Conservation (phyloP, 2,113 vertebrate genomes). For the Monarcha castaneiventris region DNA sequence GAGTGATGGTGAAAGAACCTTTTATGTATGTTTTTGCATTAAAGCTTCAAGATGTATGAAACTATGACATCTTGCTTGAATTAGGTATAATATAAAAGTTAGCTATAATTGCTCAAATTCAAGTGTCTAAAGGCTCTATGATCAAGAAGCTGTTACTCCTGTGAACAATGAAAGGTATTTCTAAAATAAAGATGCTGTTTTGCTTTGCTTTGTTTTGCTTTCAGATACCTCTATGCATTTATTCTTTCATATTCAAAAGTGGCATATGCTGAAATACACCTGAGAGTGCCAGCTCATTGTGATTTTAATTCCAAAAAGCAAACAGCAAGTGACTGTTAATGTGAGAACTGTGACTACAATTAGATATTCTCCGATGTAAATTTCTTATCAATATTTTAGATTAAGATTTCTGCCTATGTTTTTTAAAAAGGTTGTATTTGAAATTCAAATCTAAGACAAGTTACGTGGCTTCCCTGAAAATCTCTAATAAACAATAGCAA, state of each 20-base stretch:
- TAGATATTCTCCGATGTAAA: conserved; percentile 63
- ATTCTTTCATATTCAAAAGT: conserved; percentile 28
- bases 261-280: conserved; percentile 6
- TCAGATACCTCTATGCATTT: neutral
- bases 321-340: conserved; percentile 17
- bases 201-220: conserved; percentile 26
- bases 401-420: conserved; percentile 65
- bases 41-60: neutral
- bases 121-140: neutral
- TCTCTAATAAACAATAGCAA: conserved; percentile 67
- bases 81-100: neutral
- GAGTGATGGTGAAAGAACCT: neutral
- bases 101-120: conserved; percentile 4
- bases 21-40: neutral
- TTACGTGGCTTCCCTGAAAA: conserved; percentile 62
- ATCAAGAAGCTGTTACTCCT: neutral
- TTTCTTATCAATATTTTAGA: conserved; percentile 72
- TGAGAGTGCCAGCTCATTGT: neutral
- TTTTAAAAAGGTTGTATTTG: conserved; percentile 72
- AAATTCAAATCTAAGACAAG: conserved; percentile 71
- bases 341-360: conserved; percentile 51
- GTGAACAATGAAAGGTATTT: neutral
- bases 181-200: conserved; percentile 11
- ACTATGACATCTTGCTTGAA: neutral
- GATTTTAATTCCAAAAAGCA: conserved; percentile 13